phyloP scores from a whole-genome alignment of 2,797 vertebrate genomes.

The Mormyrus proboscirostris region DNA sequence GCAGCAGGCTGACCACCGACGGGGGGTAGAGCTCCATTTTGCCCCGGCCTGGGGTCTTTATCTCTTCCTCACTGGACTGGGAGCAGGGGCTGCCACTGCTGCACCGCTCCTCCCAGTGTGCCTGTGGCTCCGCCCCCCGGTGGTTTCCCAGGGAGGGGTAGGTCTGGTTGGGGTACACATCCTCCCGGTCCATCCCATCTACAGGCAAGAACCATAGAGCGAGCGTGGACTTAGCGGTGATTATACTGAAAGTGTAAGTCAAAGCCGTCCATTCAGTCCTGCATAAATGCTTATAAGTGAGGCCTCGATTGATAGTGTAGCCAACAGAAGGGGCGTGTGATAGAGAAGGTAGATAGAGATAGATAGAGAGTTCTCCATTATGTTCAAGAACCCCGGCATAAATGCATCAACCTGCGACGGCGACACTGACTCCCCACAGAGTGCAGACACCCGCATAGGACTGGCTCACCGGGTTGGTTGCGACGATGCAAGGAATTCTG shows the following conservation, averaged over 20 bases:
- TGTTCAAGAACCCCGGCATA: not conserved
- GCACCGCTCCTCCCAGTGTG: slow-evolving; percentile 64
- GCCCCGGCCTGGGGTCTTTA: slow-evolving; percentile 53
- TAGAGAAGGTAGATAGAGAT: not conserved
- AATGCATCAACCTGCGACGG: not conserved
- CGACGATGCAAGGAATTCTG: slow-evolving; percentile 63
- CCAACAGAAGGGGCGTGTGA: not conserved
- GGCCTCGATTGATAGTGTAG: not conserved
- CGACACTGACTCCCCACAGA: not conserved
- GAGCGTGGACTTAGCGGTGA: not conserved
- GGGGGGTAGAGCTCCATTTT: slow-evolving; percentile 54
- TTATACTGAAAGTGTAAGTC: not conserved
- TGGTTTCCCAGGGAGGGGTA: slow-evolving; percentile 62
- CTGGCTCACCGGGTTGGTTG: slow-evolving; percentile 71
- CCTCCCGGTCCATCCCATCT: slow-evolving; percentile 69
- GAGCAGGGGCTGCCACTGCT: slow-evolving; percentile 74
- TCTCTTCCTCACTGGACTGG: slow-evolving; percentile 70
- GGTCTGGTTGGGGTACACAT: slow-evolving; percentile 64
- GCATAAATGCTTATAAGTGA: not conserved
- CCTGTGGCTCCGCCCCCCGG: slow-evolving; percentile 41
- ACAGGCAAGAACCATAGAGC: slow-evolving; percentile 26
- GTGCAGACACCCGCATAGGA: not conserved
- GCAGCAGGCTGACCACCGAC: slow-evolving; percentile 59
- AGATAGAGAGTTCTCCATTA: not conserved
- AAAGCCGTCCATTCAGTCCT: not conserved